Conservation (phyloP, 2,888 invertebrate species). For the Panzeria rudis region DNA sequence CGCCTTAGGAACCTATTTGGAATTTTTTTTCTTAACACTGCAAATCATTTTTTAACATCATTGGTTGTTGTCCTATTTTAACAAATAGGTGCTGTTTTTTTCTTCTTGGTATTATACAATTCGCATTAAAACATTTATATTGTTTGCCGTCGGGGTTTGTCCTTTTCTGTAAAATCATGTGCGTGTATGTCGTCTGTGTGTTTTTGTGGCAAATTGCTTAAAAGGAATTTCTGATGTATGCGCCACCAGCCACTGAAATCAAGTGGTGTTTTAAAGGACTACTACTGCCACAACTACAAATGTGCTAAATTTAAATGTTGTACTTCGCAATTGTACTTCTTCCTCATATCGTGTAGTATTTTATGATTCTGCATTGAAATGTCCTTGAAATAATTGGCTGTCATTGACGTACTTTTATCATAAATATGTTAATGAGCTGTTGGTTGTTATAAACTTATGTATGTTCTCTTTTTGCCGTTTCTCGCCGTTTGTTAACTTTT, state of each 20-base stretch:
- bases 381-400: slow-evolving; percentile 70
- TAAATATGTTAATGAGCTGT: slow-evolving; percentile 70
- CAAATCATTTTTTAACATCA: slow-evolving; percentile 57
- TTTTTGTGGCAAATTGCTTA: not conserved
- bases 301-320: not conserved
- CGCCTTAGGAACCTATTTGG: slow-evolving; percentile 67
- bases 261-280: slow-evolving; percentile 26
- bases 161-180: not conserved
- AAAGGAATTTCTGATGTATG: slow-evolving; percentile 11
- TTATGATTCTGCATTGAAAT: slow-evolving; percentile 56
- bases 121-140: slow-evolving; percentile 1
- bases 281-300: slow-evolving; percentile 7
- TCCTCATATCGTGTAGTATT: slow-evolving; percentile 16
- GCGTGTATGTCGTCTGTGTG: not conserved
- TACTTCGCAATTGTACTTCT: slow-evolving; percentile 35
- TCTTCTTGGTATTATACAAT: not conserved
- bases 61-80: slow-evolving; percentile 67
- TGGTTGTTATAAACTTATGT: slow-evolving; percentile 42
- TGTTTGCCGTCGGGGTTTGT: slow-evolving; percentile 64
- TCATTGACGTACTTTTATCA: slow-evolving; percentile 70
- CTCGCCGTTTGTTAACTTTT: slow-evolving; percentile 28
- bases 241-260: slow-evolving; percentile 18
- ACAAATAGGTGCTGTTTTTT: slow-evolving; percentile 60
- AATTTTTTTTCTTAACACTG: slow-evolving; percentile 49
- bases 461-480: slow-evolving; percentile 4